phyloP scores from a whole-genome alignment of 2,113 vertebrate species.

The Lota lota region DNA sequence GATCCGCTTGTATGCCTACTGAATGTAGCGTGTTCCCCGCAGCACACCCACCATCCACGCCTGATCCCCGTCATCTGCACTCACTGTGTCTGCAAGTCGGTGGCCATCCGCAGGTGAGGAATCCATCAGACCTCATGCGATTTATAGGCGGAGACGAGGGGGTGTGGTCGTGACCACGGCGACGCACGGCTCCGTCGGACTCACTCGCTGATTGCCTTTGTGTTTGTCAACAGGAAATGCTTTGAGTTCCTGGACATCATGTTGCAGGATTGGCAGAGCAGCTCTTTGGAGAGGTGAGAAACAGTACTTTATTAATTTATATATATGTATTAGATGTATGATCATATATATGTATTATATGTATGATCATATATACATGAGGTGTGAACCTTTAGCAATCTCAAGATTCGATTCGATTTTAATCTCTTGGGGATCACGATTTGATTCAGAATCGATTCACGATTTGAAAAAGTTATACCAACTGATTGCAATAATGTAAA shows the following conservation, averaged over 20 bases:
- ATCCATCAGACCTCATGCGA: background rate
- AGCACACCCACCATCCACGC: constrained; percentile 94
- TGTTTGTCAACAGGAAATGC: background rate
- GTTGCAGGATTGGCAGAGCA: constrained; percentile 88
- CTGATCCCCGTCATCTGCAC: constrained; percentile 94
- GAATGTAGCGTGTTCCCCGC: constrained; percentile 26
- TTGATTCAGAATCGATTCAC: background rate
- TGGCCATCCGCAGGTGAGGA: constrained; percentile 87
- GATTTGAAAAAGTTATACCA: too few species aligned
- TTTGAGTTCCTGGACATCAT: constrained; percentile 91
- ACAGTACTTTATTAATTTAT: background rate
- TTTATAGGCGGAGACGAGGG: too few species aligned
- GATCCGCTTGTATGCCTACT: background rate
- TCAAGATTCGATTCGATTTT: too few species aligned
- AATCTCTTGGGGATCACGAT: background rate
- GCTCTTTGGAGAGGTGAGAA: constrained; percentile 85
- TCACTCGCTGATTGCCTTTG: too few species aligned
- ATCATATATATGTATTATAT: background rate
- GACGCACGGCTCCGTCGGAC: too few species aligned
- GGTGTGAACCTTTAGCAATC: too few species aligned
- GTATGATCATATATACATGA: background rate
- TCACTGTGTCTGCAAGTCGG: constrained; percentile 91
- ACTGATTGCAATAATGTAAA: too few species aligned
- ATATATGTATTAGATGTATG: background rate
- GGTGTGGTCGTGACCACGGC: too few species aligned